Conservation (phyloP, 2,113 vertebrate genomes). For the Arvicanthis niloticus region DNA sequence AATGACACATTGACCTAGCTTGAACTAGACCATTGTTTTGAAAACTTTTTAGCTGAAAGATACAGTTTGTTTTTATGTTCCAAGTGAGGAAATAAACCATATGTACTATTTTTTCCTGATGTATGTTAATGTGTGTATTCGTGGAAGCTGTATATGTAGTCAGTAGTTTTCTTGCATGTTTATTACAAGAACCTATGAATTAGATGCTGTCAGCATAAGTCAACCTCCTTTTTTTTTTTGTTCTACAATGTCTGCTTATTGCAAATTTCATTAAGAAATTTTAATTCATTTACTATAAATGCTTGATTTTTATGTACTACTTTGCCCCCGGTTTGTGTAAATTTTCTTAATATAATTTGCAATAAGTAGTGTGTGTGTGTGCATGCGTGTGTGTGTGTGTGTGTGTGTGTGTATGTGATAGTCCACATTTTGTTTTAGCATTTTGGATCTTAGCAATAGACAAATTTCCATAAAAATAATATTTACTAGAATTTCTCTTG, state of each 20-base stretch:
- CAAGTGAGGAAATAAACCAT: background rate
- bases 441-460: background rate
- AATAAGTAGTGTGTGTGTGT: background rate
- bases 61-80: background rate
- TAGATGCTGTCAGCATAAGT: background rate
- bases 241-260: background rate
- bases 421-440: background rate
- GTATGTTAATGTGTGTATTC: background rate
- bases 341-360: background rate
- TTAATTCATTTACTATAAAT: background rate
- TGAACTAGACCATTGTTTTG: background rate
- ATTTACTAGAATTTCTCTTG: background rate
- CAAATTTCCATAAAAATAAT: background rate
- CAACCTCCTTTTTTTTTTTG: background rate
- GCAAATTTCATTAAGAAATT: background rate
- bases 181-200: background rate
- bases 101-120: background rate
- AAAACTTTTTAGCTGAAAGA: background rate
- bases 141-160: background rate
- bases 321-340: background rate
- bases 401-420: background rate
- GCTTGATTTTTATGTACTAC: background rate
- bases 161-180: background rate
- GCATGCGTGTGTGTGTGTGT: background rate
- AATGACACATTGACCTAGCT: background rate